A percentile compares a stretch with the other conserved stretches of the same genome.
phyloP scores from a whole-genome alignment of 2,888 invertebrate genomes.

The Parascotia fuliginaria region DNA sequence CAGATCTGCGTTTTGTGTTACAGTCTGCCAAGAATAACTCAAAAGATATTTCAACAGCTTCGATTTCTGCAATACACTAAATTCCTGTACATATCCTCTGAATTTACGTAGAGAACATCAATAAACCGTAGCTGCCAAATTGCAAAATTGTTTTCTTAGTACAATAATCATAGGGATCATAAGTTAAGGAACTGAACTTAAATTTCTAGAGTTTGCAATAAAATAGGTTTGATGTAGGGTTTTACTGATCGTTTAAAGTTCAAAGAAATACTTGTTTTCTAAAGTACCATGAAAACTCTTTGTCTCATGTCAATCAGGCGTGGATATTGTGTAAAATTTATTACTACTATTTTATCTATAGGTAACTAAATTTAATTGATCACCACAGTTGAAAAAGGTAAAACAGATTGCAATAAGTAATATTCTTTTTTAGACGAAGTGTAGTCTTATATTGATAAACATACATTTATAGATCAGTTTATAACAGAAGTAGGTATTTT shows the following conservation, averaged over 20 bases:
- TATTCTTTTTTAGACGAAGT: background rate
- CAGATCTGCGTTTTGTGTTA: slow-evolving; percentile 10
- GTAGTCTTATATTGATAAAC: background rate
- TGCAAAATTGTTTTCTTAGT: slow-evolving; percentile 10
- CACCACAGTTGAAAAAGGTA: background rate
- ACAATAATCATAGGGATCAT: slow-evolving; percentile 1
- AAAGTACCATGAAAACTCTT: too few relatives aligned
- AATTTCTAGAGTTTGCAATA: slow-evolving; percentile 1
- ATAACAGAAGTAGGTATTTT: background rate
- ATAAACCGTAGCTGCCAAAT: slow-evolving; percentile 10
- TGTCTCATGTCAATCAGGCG: too few relatives aligned
- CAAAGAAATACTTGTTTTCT: background rate
- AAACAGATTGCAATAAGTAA: background rate
- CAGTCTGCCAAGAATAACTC: slow-evolving; percentile 16
- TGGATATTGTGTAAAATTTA: too few relatives aligned
- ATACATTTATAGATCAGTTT: background rate
- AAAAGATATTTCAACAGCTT: slow-evolving; percentile 11
- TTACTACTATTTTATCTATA: too few relatives aligned
- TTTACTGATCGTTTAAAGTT: background rate
- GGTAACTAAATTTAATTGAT: background rate
- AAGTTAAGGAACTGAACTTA: background rate
- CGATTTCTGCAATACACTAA: slow-evolving; percentile 14
- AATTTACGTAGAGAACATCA: slow-evolving; percentile 9
- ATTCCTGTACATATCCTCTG: slow-evolving; percentile 16
- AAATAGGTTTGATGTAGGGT: background rate